These are phyloP conservation scores for Geodia barretti DNA, from an alignment of 37 sponge, comb jelly and placozoan genomes.

Conservation along the genomic window DNA sequence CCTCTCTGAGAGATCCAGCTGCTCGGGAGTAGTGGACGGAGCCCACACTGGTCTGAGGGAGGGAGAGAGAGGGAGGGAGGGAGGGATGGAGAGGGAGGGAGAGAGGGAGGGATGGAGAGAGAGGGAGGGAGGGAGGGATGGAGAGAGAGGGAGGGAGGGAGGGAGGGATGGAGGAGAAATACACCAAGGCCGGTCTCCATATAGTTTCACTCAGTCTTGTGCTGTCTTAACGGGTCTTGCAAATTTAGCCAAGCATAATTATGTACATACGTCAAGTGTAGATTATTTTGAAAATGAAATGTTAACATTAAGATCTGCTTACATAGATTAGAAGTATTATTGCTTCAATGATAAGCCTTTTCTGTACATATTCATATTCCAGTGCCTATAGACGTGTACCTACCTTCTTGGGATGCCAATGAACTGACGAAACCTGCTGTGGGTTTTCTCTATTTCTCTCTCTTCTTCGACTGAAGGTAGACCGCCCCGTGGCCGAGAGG, in stretches of 20 bases:
- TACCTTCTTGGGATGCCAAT: conserved; percentile 87
- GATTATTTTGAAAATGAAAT: too few species aligned
- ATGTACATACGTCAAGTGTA: too few species aligned
- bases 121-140: too few species aligned
- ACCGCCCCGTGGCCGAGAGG: conserved; percentile 12
- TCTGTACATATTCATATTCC: neutral
- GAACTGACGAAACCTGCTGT: conserved; percentile 57
- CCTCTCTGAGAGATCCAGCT: conserved; percentile 53
- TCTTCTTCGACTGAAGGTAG: conserved; percentile 64
- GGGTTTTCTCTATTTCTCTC: conserved; percentile 45
- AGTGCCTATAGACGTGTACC: conserved; percentile 5
- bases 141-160: too few species aligned
- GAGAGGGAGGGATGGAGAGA: conserved; percentile 19
- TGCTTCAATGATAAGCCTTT: too few species aligned
- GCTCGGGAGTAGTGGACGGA: conserved; percentile 20
- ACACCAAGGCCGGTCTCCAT: too few species aligned
- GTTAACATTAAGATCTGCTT: too few species aligned
- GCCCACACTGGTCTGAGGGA: conserved; percentile 21
- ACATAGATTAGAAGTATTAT: too few species aligned
- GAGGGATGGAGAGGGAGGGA: neutral
- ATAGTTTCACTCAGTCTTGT: too few species aligned
- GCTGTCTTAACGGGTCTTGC: too few species aligned
- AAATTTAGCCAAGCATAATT: too few species aligned
- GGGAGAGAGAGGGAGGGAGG: neutral
- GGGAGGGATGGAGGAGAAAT: too few species aligned